Evolutionary conservation across 2,113 vertebrate genomes (phyloP).

Genomic region (Gymnobelideus leadbeateri): DNA sequence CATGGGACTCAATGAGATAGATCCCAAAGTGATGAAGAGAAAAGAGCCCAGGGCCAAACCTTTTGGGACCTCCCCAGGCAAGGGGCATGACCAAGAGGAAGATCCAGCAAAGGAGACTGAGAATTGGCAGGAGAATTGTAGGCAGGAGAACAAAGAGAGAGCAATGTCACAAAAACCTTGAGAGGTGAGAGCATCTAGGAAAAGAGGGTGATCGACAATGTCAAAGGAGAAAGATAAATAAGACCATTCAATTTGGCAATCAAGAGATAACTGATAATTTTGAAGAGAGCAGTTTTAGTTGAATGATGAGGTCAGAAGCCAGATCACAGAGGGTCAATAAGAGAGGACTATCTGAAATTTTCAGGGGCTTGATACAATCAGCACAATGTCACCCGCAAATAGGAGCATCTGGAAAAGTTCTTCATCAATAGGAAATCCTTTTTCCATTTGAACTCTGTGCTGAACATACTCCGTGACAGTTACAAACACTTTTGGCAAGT

Average conservation of each 20-base stretch:
- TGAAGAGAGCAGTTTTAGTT: neutral
- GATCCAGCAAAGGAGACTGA: neutral
- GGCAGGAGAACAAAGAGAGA: neutral
- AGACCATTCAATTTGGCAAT: neutral
- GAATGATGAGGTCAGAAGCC: neutral
- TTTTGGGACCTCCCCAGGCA: neutral
- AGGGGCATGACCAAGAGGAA: neutral
- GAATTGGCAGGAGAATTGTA: neutral
- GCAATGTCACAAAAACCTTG: neutral
- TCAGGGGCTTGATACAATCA: neutral
- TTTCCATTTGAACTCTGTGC: neutral
- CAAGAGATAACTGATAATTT: neutral
- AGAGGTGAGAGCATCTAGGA: neutral
- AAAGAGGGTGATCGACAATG: neutral
- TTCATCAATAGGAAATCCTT: neutral
- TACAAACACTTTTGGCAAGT: neutral
- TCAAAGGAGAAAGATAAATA: neutral
- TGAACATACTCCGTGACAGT: neutral
- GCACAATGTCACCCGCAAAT: neutral
- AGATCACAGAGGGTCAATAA: neutral
- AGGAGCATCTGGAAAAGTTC: neutral
- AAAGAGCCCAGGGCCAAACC: neutral
- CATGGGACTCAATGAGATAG: neutral
- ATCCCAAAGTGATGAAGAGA: neutral
- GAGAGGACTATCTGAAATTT: neutral